Evolutionary conservation across 2,113 vertebrate genomes (phyloP), one percentile per base, ranked within the genome.

Genomic region (Nipponia nippon): DNA sequence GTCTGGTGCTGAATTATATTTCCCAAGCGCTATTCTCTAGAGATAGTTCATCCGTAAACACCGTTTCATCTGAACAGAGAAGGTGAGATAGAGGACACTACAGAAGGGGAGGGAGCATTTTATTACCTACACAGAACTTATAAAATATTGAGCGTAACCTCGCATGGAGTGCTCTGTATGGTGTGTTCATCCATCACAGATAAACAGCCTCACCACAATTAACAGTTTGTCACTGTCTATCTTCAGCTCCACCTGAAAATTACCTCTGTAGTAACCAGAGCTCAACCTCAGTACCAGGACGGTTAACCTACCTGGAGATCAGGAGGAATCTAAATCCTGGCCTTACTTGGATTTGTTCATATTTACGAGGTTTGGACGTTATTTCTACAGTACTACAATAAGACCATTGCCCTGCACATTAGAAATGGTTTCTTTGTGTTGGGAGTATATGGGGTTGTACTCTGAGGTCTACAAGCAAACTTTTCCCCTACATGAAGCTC

Each of bases 101-200:
- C 82, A 59, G 67, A 83, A 93, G 34, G 16, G 83, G 83, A 81
- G 56, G 66, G 88, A 78, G 49, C 67, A 76, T 94, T 96, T 96
- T 83, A 88, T 90, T 83, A 69, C 40, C 59, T 77, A 67, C 73
- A 49, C 9, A 65, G 67, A 95, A 96, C 73, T 94, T 95, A 76
- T 10, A 73, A 95, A 95, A 91, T 85, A 96, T 44, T 46, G 83
- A 96, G 63, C 69, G 49, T 88, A 95, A 72, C 90, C 88, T 95
- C 91, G 72, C 86, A 56, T 77, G 66, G 88, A 7, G 4, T 36
- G 85, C 79, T 92, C 76, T 65, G 47, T 65, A 5, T 65, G 90
- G 59, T 81, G 61, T 83, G 75, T 70, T 72, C 93, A 92, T 96
- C 88, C 92, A 82, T 92, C 80, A 82, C 5, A 13, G 69, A 34